phyloP scores from a whole-genome alignment of 2,113 vertebrate species.

The Rhabdornis inornatus region DNA sequence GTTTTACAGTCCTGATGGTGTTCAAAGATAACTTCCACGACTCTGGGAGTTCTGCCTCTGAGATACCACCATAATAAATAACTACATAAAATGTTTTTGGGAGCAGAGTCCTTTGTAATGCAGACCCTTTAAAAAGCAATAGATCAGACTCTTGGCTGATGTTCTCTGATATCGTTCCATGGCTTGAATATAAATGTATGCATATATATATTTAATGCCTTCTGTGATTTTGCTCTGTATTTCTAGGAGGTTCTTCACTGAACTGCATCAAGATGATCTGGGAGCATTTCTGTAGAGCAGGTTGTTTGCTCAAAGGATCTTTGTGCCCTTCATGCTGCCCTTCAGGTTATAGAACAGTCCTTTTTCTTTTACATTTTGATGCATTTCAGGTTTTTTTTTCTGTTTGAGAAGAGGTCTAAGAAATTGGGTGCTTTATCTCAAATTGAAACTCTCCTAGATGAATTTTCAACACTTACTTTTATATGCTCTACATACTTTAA shows the following conservation, averaged over 20 bases:
- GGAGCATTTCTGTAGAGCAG: neutral
- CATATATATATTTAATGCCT: neutral
- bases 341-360: neutral
- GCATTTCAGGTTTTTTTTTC: neutral
- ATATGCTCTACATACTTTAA: constrained; percentile 21
- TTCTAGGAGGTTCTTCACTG: neutral
- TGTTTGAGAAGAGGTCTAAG: neutral
- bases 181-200: neutral
- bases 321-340: neutral
- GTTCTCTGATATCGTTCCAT: neutral
- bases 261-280: neutral
- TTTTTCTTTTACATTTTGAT: neutral
- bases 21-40: neutral
- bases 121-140: neutral
- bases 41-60: neutral
- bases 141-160: neutral
- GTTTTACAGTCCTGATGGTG: neutral
- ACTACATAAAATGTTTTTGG: neutral
- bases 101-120: neutral
- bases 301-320: neutral
- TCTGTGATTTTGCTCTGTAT: neutral
- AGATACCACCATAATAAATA: neutral
- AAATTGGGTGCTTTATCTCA: constrained; percentile 23
- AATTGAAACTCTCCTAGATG: neutral
- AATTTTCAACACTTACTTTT: constrained; percentile 39